Evolutionary conservation across 2,113 vertebrate genomes (phyloP), one percentile per base, ranked within the genome.

Genomic region (Pseudolaguvia tuberculata): DNA sequence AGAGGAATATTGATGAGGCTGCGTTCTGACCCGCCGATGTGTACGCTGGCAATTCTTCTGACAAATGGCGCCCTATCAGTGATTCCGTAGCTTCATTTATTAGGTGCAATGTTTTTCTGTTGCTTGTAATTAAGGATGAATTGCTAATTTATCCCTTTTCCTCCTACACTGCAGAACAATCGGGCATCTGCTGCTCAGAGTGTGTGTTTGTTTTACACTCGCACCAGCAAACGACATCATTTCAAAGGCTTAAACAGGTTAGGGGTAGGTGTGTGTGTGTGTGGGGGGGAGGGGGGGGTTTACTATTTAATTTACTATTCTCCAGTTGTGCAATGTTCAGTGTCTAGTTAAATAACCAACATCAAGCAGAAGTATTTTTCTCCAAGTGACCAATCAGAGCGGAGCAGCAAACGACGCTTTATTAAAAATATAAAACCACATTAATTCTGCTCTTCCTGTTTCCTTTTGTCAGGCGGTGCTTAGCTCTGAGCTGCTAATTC

Each of bases 401-500:
- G 4, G 77, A 14, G 27, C 67, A 21, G 5, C 17, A 29, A 14
- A 52, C 20, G 3, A 29, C 27, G 8, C 13, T 53, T 39, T 55
- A n/a, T 14, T 27, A n/a, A n/a, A n/a, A n/a, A n/a, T 55, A 42
- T 39, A 10, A 42, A n/a, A 84, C 85, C 84, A 85, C 77, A 83
- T 84, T 86, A 89, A 86, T 84, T 80, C 80, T 82, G 82, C 62
- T 83, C 78, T 81, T 71, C 78, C 76, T 55, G 75, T 76, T 70
- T 73, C 72, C 74, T 59, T 82, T 83, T 57, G 78, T 77, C 78
- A 73, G 80, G 29, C 47, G 48, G 9, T 23, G 47, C 76, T 82
- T 75, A 78, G 85, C 82, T 85, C 86, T 75, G 84, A 85, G 72
- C 84, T 78, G 83, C 86, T 87, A 88, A 92, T 91, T 88, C 66